Base-by-base conservation (phyloP, 2,113 vertebrate species). In the Gymnorhina tibicen region DNA sequence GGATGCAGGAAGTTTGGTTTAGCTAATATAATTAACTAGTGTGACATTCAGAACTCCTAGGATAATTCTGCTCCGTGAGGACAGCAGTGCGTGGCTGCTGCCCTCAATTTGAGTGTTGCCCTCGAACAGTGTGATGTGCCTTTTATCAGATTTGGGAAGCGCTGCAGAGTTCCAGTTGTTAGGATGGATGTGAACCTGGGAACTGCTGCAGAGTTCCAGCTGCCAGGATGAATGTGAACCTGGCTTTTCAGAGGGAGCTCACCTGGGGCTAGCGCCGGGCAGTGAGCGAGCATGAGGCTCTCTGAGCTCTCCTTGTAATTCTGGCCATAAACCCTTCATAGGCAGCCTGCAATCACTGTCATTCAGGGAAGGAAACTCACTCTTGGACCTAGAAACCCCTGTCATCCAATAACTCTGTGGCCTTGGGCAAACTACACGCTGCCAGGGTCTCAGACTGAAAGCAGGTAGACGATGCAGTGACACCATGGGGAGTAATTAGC, bases 271-370 rank as follows among this genome's bases (percentile, higher is more conserved):
- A 59, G 23, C 3, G 14, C 44, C 1, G 2, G 44, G 37, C 69
- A 63, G 55, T 0, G 3, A 85, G 58, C 1, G 3, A 87, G 22
- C 3, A 9, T 2, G 5, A n/a, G 24, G 39, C 39, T 75, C 37
- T 56, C n/a, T 8, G 20, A 78, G 75, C 39, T 88, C 22, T 55
- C 35, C 46, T 47, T 37, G 12, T 42, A 82, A 56, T 60, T 77
- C 59, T 42, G 69, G 49, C 59, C 74, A 41, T 41, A 91, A 91
- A 81, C 73, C 59, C 74, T 63, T 64, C 64, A 32, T 4, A 49
- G 1, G 3, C 50, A 82, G 37, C 19, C 66, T 52, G 41, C 58
- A 69, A 69, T 56, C 70, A 37, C 60, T 66, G 60, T 39, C 70
- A 23, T 37, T 62, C 33, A 56, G 27, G 32, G 62, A 73, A 59